Percentiles rank a stretch among this genome's conserved stretches.
phyloP scores from a whole-genome alignment of 2,113 vertebrate species.

The Litocranius walleri region DNA sequence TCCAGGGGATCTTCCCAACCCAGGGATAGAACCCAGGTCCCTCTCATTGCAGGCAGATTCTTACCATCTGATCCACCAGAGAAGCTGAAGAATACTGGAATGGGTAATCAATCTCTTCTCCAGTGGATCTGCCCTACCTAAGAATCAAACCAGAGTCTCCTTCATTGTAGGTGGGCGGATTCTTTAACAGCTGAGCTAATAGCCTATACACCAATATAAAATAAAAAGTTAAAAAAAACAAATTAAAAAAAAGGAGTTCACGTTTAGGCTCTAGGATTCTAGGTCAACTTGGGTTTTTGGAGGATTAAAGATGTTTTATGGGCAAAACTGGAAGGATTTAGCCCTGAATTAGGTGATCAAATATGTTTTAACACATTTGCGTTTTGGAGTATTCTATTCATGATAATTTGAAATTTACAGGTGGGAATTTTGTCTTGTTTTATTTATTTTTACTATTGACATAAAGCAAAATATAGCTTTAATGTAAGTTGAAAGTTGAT shows the following conservation, averaged over 20 bases:
- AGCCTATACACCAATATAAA: neutral
- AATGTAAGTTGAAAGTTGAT: neutral
- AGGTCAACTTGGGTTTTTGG: neutral
- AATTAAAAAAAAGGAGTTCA: neutral
- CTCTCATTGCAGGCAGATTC: neutral
- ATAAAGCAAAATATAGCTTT: neutral
- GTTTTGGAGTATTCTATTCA: neutral
- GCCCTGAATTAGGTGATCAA: neutral
- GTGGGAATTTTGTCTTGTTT: neutral
- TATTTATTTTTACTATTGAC: neutral
- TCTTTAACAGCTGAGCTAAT: neutral
- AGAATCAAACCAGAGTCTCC: neutral
- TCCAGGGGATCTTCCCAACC: neutral
- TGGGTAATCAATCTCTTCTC: neutral
- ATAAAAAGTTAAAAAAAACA: neutral
- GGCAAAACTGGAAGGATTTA: neutral
- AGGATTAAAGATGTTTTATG: neutral
- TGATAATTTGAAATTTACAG: neutral
- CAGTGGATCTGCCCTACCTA: neutral
- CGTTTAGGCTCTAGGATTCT: neutral
- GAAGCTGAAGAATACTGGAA: neutral
- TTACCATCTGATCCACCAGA: neutral
- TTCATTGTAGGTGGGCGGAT: accelerated
- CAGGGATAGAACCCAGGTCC: neutral
- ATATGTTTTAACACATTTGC: neutral